A percentile compares a stretch with the other conserved stretches of the same genome.
Evolutionary conservation across 2,797 vertebrate genomes (phyloP).

Genomic region (Sebastes nivosus): DNA sequence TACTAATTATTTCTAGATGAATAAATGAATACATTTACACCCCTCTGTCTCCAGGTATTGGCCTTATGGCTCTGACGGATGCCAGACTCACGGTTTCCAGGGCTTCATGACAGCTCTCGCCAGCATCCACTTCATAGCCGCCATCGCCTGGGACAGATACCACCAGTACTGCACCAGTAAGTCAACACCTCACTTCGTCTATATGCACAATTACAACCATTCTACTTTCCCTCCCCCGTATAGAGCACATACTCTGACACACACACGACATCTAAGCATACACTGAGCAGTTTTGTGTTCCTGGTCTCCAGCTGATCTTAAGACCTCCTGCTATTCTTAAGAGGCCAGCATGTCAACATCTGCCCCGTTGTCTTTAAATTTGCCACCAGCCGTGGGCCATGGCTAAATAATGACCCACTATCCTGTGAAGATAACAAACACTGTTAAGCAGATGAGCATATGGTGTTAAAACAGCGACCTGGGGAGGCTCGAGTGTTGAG

Average conservation of each 20-base stretch:
- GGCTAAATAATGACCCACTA: neutral
- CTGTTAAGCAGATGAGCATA: neutral
- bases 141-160: slow-evolving; percentile 95
- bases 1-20: neutral
- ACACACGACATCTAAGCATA: neutral
- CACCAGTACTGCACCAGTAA: slow-evolving; percentile 94
- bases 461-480: neutral
- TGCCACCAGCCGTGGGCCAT: neutral
- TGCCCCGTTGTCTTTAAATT: slow-evolving; percentile 1
- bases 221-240: neutral
- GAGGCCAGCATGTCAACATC: slow-evolving; percentile 37
- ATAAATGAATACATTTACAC: neutral
- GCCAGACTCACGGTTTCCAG: slow-evolving; percentile 95
- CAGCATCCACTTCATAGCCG: slow-evolving; percentile 91
- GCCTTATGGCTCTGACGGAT: slow-evolving; percentile 93
- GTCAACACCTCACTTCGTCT: slow-evolving; percentile 4
- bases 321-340: slow-evolving; percentile 7
- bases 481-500: neutral
- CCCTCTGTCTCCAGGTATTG: slow-evolving; percentile 86
- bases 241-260: neutral
- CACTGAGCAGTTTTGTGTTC: neutral
- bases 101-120: slow-evolving; percentile 90
- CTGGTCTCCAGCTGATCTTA: neutral
- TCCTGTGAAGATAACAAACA: neutral
- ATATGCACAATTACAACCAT: neutral